Base-by-base conservation (phyloP, 2,797 vertebrate species). In the Leptoclinus maculatus region DNA sequence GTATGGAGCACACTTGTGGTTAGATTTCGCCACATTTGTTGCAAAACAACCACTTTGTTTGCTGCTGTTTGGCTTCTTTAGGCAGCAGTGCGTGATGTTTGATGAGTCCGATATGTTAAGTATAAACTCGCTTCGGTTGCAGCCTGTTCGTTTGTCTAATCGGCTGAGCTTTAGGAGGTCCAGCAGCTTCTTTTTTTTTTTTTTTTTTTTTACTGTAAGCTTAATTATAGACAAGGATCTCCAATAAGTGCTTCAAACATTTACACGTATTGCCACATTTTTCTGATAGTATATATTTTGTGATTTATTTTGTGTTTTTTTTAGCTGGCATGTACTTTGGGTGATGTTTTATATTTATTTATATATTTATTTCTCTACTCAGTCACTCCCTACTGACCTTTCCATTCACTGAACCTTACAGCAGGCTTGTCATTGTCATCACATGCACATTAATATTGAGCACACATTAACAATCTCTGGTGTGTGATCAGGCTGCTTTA, bases 71-170 rank as follows among this genome's bases (percentile, higher is more conserved):
- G n/a, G 34, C 21, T 43, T 49, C 29, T 70, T 23, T n/a, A 67
- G 11, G 60, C 54, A 78, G 53, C 73, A 69, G 74, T 41, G 75
- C 53, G 54, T 82, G 38, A 67, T 76, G 69, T 69, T 69, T 67
- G 73, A 63, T 62, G 72, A 87, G 60, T 66, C 67, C 2, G 58
- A 49, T 69, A 38, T 82, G 49, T 78, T 34, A 36, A 66, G 80
- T 54, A 32, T 53, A 66, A 79, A 19, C 67, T 79, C 41, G 68
- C 57, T 29, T 66, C 76, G 45, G 57, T 58, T 80, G 71, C 74
- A 77, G 19, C 39, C 84, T 82, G 80, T 17, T 82, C 79, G 2
- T 83, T 90, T 88, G 78, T 78, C 69, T 90, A 91, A 91, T 93
- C 92, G 60, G 58, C 85, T 88, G 84, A 88, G 82, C 82, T 84